A percentile compares a stretch with the other conserved stretches of the same genome.
Conservation (phyloP, 23 tunicate genomes). For the Halocynthia roretzi region DNA sequence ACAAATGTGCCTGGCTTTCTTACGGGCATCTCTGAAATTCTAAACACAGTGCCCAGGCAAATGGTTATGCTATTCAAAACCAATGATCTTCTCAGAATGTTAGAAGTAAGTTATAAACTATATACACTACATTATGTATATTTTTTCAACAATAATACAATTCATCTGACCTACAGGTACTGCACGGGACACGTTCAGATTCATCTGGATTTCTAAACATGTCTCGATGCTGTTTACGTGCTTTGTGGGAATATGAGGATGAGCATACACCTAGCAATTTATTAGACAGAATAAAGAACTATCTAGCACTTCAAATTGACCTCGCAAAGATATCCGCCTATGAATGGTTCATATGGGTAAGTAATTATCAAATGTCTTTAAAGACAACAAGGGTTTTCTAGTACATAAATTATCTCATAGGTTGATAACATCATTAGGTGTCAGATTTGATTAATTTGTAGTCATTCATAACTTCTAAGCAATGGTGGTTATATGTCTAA, state of each 20-base stretch:
- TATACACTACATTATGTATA: no score
- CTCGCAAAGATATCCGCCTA: slow-evolving; percentile 25
- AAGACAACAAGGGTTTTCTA: no score
- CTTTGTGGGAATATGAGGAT: slow-evolving; percentile 34
- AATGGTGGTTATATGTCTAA: no score
- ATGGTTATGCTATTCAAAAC: slow-evolving; percentile 85
- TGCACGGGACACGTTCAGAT: slow-evolving; percentile 71
- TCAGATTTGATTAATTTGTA: no score
- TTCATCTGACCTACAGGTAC: slow-evolving; percentile 3
- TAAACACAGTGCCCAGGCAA: slow-evolving; percentile 57
- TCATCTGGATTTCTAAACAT: slow-evolving; percentile 78
- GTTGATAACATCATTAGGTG: no score
- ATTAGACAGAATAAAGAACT: background rate
- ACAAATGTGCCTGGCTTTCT: slow-evolving; percentile 49
- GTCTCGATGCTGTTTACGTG: slow-evolving; percentile 82
- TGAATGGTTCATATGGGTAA: slow-evolving; percentile 63
- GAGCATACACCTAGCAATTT: slow-evolving; percentile 4
- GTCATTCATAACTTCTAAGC: no score
- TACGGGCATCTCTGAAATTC: slow-evolving; percentile 62
- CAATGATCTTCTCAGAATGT: slow-evolving; percentile 78
- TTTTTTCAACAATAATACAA: no score
- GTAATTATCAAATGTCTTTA: no score
- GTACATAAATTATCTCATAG: no score
- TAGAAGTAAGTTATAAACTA: slow-evolving; percentile 37
- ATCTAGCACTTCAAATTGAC: slow-evolving; percentile 20